These are phyloP conservation scores for Anastatus disparis DNA, from an alignment of 1,140 invertebrate genomes.

Conservation along the genomic window DNA sequence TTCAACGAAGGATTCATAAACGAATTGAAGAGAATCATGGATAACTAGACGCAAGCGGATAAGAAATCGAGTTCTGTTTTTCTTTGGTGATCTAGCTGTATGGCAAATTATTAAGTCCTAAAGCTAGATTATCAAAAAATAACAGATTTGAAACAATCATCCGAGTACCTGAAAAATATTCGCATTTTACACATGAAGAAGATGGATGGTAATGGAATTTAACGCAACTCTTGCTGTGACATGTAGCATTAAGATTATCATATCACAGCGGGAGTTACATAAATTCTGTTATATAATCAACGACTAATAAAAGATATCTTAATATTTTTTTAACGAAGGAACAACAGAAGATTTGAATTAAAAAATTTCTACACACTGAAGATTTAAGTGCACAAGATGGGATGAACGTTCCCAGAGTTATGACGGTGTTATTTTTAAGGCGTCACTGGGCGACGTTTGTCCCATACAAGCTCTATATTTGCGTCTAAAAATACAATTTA, in stretches of 20 bases:
- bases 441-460: conserved; percentile 23
- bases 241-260: background rate
- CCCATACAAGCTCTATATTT: conserved; percentile 1
- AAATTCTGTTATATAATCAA: no score
- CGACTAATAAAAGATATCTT: background rate
- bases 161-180: no score
- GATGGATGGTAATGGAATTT: background rate
- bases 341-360: no score
- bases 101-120: no score
- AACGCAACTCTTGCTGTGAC: conserved; percentile 3
- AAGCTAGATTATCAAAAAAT: no score
- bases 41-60: no score
- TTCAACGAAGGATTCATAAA: no score
- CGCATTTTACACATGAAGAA: no score
- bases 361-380: background rate
- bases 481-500: background rate
- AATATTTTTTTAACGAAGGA: background rate
- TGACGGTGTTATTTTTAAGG: background rate
- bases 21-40: no score
- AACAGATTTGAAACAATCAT: no score
- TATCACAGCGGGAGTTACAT: conserved; percentile 28
- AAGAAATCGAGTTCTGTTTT: no score
- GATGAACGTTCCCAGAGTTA: conserved; percentile 15
- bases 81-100: no score
- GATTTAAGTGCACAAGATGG: background rate